Conservation (phyloP, 1,140 invertebrate genomes). For the Sitophilus oryzae region DNA sequence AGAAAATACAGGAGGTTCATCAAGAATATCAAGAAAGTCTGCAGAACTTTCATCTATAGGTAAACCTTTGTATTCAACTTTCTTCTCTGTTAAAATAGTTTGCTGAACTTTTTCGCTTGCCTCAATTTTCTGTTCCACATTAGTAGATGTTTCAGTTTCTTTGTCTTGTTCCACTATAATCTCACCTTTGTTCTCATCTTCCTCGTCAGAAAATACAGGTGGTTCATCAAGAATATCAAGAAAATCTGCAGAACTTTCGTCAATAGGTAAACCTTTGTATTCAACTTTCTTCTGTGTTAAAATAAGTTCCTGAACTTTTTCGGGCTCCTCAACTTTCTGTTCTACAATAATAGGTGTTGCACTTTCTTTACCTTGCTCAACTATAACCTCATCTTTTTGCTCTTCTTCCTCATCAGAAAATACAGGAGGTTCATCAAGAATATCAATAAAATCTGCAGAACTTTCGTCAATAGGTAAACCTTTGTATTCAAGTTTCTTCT, state of each 20-base stretch:
- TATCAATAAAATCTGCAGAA: conserved; percentile 48
- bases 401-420: conserved; percentile 35
- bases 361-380: neutral
- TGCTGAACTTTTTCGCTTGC: neutral
- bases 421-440: conserved; percentile 49
- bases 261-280: conserved; percentile 46
- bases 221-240: conserved; percentile 51
- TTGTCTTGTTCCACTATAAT: neutral
- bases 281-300: conserved; percentile 10
- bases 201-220: conserved; percentile 40
- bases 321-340: too few species aligned
- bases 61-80: conserved; percentile 42
- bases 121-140: neutral
- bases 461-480: conserved; percentile 48
- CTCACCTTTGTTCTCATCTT: neutral
- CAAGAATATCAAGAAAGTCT: conserved; percentile 49
- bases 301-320: neutral
- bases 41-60: conserved; percentile 47
- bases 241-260: conserved; percentile 47
- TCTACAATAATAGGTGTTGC: too few species aligned
- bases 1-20: conserved; percentile 46
- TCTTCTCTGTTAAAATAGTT: neutral
- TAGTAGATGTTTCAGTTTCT: neutral
- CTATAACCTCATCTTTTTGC: too few species aligned
- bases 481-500: conserved; percentile 36